phyloP scores from a whole-genome alignment of 1,140 invertebrate genomes.

The Hirudo medicinalis region DNA sequence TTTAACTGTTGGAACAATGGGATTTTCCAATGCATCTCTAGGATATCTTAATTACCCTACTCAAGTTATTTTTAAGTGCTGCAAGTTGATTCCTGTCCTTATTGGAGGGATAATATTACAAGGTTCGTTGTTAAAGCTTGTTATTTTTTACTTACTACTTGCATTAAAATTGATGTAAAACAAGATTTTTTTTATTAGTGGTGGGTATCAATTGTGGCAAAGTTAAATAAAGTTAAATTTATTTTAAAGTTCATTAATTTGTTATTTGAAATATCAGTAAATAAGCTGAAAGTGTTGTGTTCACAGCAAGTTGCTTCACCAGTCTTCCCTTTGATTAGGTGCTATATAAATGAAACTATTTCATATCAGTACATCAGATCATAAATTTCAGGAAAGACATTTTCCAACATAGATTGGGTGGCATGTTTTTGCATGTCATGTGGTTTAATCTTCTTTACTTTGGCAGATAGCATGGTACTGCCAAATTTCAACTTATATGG shows the following conservation, averaged over 20 bases:
- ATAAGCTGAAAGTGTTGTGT: too few relatives aligned
- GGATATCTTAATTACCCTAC: constrained; percentile 85
- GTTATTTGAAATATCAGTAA: too few relatives aligned
- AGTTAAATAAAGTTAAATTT: too few relatives aligned
- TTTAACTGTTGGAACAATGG: constrained; percentile 84
- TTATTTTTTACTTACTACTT: constrained; percentile 8
- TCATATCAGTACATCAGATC: not conserved
- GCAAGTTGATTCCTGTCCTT: constrained; percentile 86
- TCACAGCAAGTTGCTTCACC: not conserved
- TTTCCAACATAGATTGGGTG: constrained; percentile 65
- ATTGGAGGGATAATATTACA: constrained; percentile 81
- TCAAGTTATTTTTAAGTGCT: constrained; percentile 53
- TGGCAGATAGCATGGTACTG: constrained; percentile 75
- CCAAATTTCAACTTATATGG: constrained; percentile 65
- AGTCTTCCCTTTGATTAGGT: too few relatives aligned
- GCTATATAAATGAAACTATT: not conserved
- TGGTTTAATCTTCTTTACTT: constrained; percentile 77
- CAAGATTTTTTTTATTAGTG: not conserved
- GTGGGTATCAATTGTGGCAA: too few relatives aligned
- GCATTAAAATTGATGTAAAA: constrained; percentile 2
- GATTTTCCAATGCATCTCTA: constrained; percentile 83
- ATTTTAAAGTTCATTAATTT: too few relatives aligned
- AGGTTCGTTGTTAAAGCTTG: constrained; percentile 38
- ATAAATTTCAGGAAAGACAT: constrained; percentile 52
- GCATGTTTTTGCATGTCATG: constrained; percentile 75